Evolutionary conservation across 2,113 vertebrate species (phyloP).

Genomic region (Irena cyanogastra): DNA sequence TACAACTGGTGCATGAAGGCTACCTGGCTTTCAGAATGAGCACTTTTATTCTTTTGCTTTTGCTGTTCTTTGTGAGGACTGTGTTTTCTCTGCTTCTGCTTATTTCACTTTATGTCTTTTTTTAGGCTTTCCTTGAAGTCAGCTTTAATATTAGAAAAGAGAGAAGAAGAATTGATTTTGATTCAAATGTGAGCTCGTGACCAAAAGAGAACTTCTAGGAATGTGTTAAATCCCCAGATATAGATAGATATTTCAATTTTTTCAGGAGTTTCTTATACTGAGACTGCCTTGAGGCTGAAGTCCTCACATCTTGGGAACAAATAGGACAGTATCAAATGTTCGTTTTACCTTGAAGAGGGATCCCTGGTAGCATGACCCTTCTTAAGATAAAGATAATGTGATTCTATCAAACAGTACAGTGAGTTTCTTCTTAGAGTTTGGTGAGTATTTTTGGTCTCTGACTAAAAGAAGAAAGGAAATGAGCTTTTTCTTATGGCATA

Average conservation of each 20-base stretch:
- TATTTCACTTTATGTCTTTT: neutral
- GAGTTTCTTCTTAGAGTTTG: neutral
- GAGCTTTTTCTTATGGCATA: neutral
- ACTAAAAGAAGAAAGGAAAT: neutral
- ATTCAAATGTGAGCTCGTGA: neutral
- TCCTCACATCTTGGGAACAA: neutral
- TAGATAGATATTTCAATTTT: neutral
- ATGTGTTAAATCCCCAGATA: neutral
- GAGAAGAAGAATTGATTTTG: neutral
- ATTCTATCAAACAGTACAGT: neutral
- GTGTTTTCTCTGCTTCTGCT: neutral
- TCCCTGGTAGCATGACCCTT: neutral
- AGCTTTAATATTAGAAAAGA: neutral
- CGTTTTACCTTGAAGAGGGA: neutral
- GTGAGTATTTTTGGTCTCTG: neutral
- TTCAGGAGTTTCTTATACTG: neutral
- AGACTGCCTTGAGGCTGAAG: neutral
- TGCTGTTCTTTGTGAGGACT: neutral
- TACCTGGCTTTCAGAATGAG: neutral
- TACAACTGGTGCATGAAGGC: neutral
- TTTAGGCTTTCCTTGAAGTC: neutral
- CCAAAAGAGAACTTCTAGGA: neutral
- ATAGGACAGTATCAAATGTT: neutral
- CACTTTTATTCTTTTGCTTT: neutral
- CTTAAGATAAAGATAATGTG: neutral